These are phyloP conservation scores for Columba guinea DNA, from an alignment of 2,797 vertebrate genomes.

Conservation along the genomic window DNA sequence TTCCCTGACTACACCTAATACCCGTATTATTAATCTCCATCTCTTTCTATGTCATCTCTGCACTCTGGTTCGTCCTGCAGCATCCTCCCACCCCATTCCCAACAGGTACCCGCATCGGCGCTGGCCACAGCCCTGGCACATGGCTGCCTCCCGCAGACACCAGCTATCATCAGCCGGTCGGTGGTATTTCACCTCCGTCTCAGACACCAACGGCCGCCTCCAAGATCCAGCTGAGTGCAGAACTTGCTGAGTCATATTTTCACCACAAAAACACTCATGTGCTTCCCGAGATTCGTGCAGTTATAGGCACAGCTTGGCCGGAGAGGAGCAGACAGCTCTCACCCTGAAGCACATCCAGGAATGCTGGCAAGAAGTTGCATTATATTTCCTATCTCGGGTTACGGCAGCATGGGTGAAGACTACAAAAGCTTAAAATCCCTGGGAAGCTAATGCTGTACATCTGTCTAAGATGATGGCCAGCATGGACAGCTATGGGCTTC, in stretches of 20 bases:
- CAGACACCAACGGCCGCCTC: neutral
- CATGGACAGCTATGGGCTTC: neutral
- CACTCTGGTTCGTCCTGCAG: neutral
- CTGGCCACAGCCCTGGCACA: neutral
- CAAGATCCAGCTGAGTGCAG: conserved; percentile 21
- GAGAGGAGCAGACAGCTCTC: conserved; percentile 42
- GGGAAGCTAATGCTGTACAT: neutral
- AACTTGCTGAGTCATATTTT: conserved; percentile 61
- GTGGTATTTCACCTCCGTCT: neutral
- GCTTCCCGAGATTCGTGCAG: neutral
- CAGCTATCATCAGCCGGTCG: neutral
- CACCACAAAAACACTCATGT: neutral
- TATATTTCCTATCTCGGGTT: conserved; percentile 60
- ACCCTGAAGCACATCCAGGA: conserved; percentile 45
- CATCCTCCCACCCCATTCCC: rapidly evolving
- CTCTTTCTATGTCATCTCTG: neutral
- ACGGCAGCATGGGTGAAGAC: neutral
- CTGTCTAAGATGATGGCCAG: conserved; percentile 48
- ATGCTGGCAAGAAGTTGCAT: neutral
- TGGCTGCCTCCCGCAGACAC: neutral
- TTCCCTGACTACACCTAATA: neutral
- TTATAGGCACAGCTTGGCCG: conserved; percentile 31
- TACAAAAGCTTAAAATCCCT: conserved; percentile 44
- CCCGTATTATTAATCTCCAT: rapidly evolving
- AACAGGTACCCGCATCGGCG: rapidly evolving